A percentile compares a stretch with the other conserved stretches of the same genome.
Conservation (phyloP, 2,113 vertebrate species). For the Chamaea fasciata region DNA sequence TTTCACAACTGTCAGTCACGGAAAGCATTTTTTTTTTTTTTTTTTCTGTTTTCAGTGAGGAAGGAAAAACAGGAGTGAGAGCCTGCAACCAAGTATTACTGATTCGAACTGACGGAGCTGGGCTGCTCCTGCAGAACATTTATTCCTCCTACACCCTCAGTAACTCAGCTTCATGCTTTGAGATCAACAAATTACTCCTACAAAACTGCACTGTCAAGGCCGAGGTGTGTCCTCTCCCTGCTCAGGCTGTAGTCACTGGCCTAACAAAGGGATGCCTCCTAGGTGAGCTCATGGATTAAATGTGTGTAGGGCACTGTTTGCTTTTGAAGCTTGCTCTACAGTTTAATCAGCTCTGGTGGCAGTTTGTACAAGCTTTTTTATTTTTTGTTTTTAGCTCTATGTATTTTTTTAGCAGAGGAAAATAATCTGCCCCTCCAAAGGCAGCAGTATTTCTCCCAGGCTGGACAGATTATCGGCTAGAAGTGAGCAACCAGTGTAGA, state of each 20-base stretch:
- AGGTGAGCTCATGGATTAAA: background rate
- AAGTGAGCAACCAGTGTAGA: background rate
- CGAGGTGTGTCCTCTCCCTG: background rate
- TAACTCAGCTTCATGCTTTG: background rate
- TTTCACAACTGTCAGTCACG: background rate
- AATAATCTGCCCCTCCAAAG: background rate
- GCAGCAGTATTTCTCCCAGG: background rate
- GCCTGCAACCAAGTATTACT: background rate
- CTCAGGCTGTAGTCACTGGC: background rate
- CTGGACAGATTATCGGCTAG: background rate
- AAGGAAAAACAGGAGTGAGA: background rate
- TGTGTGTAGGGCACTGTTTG: background rate
- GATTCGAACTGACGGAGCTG: background rate
- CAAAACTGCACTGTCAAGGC: background rate
- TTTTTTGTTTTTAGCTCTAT: background rate
- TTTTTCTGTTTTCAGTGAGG: background rate
- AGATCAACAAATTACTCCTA: conserved; percentile 6
- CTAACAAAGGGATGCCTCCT: background rate
- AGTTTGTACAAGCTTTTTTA: background rate
- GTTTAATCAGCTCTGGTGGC: background rate
- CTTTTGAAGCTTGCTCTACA: background rate
- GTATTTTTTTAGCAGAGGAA: background rate
- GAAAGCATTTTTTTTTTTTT: background rate
- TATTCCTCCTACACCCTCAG: conserved; percentile 42
- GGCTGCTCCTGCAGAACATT: conserved; percentile 22